phyloP scores from a whole-genome alignment of 2,888 invertebrate species.

The Tubiluchus corallicola region DNA sequence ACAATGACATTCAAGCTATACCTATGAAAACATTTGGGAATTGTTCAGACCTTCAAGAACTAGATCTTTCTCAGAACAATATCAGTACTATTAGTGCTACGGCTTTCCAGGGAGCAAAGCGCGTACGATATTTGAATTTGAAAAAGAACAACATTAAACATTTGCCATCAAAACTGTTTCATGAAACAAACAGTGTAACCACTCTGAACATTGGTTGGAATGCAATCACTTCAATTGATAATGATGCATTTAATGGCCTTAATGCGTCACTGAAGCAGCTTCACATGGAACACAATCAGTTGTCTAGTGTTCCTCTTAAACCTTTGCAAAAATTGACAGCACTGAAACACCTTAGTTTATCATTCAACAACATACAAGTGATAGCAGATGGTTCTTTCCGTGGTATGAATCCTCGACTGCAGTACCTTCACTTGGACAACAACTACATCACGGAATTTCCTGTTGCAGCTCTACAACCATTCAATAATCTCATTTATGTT shows the following conservation, averaged over 20 bases:
- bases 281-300: background rate
- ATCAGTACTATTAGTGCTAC: background rate
- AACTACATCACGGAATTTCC: background rate
- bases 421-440: background rate
- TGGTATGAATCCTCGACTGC: background rate
- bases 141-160: background rate
- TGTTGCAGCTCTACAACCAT: background rate
- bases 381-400: background rate
- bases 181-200: background rate
- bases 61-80: background rate
- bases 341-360: background rate
- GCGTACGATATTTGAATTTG: background rate
- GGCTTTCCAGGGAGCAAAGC: background rate
- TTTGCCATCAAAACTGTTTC: background rate
- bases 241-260: constrained; percentile 1
- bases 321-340: background rate
- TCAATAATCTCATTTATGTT: background rate
- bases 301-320: background rate
- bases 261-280: background rate
- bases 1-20: background rate
- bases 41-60: background rate
- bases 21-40: background rate
- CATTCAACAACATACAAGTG: background rate
- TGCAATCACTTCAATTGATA: background rate
- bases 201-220: background rate